Evolutionary conservation across 2,888 invertebrate species (phyloP).

Genomic region (Platycheirus rosarum): DNA sequence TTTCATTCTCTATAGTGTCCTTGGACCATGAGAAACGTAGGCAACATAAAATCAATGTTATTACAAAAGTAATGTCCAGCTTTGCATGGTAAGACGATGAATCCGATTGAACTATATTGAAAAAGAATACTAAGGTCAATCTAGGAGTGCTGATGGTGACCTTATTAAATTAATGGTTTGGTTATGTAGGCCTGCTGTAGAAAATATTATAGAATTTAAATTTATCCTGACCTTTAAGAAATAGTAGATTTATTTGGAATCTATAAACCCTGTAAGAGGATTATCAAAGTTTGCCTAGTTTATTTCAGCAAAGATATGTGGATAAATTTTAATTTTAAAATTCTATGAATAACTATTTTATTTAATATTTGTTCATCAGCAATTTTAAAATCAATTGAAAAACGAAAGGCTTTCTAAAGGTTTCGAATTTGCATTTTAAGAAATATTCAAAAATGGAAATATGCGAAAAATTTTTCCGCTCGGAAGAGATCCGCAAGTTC

Average conservation of each 20-base stretch:
- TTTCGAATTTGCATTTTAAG: no score
- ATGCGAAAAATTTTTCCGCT: no score
- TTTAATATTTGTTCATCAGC: no score
- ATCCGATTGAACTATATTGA: neutral
- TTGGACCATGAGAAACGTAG: constrained; percentile 53
- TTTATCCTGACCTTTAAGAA: constrained; percentile 14
- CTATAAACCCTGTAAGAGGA: neutral
- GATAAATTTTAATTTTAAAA: constrained; percentile 7
- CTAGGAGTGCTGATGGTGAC: neutral
- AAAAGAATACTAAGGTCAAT: constrained; percentile 4
- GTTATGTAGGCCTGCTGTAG: neutral
- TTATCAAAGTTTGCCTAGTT: constrained; percentile 4
- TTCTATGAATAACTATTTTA: no score
- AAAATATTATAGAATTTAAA: constrained; percentile 14
- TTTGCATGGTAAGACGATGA: constrained; percentile 21
- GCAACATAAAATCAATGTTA: constrained; percentile 62
- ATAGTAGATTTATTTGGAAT: neutral
- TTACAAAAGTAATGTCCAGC: constrained; percentile 19
- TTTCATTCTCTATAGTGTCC: constrained; percentile 56
- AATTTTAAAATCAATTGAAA: no score
- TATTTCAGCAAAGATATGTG: neutral
- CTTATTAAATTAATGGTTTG: neutral
- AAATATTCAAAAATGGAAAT: no score
- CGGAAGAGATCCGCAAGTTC: no score
- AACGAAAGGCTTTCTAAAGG: no score